Percentiles rank a stretch among this genome's conserved stretches.
These are phyloP conservation scores for Holotrichia oblita DNA, from an alignment of 1,140 invertebrate genomes.

Conservation along the genomic window DNA sequence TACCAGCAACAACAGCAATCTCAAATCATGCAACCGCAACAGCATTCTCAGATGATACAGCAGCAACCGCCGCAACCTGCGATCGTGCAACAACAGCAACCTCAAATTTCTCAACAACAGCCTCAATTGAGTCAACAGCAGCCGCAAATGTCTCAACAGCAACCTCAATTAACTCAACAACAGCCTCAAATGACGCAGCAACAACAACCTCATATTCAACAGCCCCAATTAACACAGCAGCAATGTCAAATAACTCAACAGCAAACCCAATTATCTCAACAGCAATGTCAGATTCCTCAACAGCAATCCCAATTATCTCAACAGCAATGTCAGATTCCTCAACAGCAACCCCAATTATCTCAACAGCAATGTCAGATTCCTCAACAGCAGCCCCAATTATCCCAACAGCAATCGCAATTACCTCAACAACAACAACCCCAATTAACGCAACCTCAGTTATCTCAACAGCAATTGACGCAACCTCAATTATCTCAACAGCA, in stretches of 20 bases:
- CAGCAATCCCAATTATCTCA: constrained; percentile 18
- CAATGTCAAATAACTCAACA: constrained; percentile 43
- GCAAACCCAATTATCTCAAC: constrained; percentile 42
- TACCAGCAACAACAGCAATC: constrained; percentile 45
- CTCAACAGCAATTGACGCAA: no score
- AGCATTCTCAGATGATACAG: constrained; percentile 40
- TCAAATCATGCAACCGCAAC: constrained; percentile 41
- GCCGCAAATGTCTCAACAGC: constrained; percentile 20
- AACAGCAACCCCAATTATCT: constrained; percentile 39
- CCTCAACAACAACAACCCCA: constrained; percentile 24
- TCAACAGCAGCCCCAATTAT: constrained; percentile 46
- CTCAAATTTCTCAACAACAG: constrained; percentile 35
- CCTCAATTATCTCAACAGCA: no score
- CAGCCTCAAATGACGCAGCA: constrained; percentile 4
- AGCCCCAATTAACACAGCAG: constrained; percentile 42
- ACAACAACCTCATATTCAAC: constrained; percentile 46
- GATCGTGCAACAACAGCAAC: constrained; percentile 47
- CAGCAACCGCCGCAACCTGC: constrained; percentile 34
- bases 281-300: constrained; percentile 32
- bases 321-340: constrained; percentile 48
- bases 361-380: constrained; percentile 44
- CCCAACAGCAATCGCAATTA: constrained; percentile 1
- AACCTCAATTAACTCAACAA: constrained; percentile 33
- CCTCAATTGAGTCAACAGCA: constrained; percentile 2
- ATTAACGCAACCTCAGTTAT: neutral